Evolutionary conservation across 2,113 vertebrate genomes (phyloP), one percentile per base, ranked within the genome.

Genomic region (Nothoprocta pentlandii): DNA sequence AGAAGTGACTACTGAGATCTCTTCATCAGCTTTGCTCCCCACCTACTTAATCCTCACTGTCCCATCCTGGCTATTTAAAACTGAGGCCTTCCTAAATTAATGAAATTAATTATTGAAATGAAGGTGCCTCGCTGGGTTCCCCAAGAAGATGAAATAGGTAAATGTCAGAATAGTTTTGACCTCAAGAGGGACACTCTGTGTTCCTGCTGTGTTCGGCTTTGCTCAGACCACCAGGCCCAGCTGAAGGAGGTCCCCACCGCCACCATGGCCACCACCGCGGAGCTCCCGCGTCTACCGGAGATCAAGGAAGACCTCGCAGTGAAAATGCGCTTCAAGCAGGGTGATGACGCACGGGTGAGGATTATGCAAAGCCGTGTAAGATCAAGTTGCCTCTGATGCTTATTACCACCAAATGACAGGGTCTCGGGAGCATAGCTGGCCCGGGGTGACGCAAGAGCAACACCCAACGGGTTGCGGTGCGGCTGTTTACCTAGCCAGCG

Each of bases 321-420:
- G 46, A 90, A 84, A 36, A 49, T 73, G 54, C 44, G 28, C 58
- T 58, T 64, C 16, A 8, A 79, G 64, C 89, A 51, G 49, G 74
- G 53, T 41, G 26, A 73, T 53, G 53, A 28, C 9, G 30, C 36
- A 62, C 34, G 25, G 28, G 20, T 21, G 68, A 77, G 81, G 82
- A 61, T 75, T 74, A 70, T 56, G 74, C 0, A 0, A 86, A 44
- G 34, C 69, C 75, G 19, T 22, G 7, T 10, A 87, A 85, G n/a
- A 76, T 69, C 53, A 47, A 26, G 47, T 74, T 87, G 39, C 53
- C 86, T 75, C 62, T 81, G 49, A 89, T 89, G 83, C 74, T 94
- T 83, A 67, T 87, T 89, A 68, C 42, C 75, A 80, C 32, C 93
- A 93, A 94, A 89, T 58, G 78, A 87, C 63, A 95, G 70, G 49